Percentiles rank a stretch among this genome's conserved stretches.
phyloP scores from a whole-genome alignment of 2,113 vertebrate genomes.

The Oenanthe oenanthe region DNA sequence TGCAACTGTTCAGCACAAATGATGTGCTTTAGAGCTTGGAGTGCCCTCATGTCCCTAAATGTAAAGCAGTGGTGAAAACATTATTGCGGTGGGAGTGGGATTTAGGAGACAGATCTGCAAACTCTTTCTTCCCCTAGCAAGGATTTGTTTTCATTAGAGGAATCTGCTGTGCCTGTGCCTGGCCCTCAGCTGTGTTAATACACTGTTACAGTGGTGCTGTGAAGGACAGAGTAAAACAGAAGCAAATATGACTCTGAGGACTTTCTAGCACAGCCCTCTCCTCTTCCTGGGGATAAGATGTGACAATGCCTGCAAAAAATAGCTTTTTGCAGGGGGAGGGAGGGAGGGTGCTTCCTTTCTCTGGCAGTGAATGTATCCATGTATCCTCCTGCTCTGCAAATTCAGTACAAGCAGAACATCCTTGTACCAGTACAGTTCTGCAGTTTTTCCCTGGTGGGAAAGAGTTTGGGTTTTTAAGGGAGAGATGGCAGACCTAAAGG shows the following conservation, averaged over 20 bases:
- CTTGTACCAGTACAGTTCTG: not conserved
- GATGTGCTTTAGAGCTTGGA: slow-evolving; percentile 7
- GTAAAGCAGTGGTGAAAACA: not conserved
- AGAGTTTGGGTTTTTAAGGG: not conserved
- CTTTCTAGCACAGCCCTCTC: slow-evolving; percentile 18
- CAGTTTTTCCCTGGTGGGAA: not conserved
- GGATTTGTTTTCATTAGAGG: slow-evolving; percentile 20
- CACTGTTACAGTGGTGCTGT: not conserved
- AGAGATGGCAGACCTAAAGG: not conserved
- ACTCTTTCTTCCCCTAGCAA: not conserved
- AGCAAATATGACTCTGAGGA: not conserved
- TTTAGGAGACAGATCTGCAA: not conserved
- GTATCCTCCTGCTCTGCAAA: slow-evolving; percentile 15
- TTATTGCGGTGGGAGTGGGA: not conserved
- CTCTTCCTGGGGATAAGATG: slow-evolving; percentile 40
- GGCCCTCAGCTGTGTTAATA: not conserved
- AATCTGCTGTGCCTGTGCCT: not conserved
- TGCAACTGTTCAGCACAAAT: not conserved
- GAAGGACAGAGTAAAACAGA: slow-evolving; percentile 12
- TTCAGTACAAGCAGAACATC: not conserved
- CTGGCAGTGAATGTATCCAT: not conserved
- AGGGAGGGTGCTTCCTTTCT: not conserved
- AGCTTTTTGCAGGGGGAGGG: not conserved
- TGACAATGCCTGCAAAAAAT: slow-evolving; percentile 38
- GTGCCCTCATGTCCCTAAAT: not conserved